Conservation (phyloP, 2,113 vertebrate genomes). For the Parotia lawesii region DNA sequence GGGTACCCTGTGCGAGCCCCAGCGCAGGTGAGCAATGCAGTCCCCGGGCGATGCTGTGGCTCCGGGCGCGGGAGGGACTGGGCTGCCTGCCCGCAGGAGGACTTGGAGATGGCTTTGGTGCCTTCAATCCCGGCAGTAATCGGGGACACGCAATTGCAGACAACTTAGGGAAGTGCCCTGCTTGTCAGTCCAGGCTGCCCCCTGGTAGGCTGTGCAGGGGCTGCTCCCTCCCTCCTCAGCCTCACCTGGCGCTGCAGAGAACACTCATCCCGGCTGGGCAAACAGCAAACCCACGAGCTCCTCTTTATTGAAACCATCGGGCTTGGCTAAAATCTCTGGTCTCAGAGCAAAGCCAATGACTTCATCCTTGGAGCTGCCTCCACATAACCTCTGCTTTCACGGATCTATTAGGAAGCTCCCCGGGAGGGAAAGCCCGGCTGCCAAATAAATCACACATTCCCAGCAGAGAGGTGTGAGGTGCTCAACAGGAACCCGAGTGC, state of each 20-base stretch:
- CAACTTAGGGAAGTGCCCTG: background rate
- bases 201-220: background rate
- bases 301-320: constrained; percentile 66
- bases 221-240: background rate
- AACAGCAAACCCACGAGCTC: background rate
- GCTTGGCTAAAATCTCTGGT: constrained; percentile 44
- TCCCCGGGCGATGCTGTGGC: fast-evolving
- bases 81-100: background rate
- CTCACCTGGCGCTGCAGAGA: background rate
- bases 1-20: background rate
- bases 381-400: constrained; percentile 2
- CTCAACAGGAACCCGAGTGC: constrained; percentile 9
- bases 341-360: constrained; percentile 55
- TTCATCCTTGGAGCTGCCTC: constrained; percentile 62
- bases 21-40: fast-evolving
- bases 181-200: background rate
- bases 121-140: fast-evolving
- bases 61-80: background rate
- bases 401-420: constrained; percentile 60
- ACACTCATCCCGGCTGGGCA: background rate
- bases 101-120: background rate
- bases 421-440: constrained; percentile 26
- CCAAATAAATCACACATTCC: constrained; percentile 56
- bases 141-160: background rate
- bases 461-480: constrained; percentile 30